phyloP scores from a whole-genome alignment of 2,113 vertebrate genomes.

The Bubo blakistoni region DNA sequence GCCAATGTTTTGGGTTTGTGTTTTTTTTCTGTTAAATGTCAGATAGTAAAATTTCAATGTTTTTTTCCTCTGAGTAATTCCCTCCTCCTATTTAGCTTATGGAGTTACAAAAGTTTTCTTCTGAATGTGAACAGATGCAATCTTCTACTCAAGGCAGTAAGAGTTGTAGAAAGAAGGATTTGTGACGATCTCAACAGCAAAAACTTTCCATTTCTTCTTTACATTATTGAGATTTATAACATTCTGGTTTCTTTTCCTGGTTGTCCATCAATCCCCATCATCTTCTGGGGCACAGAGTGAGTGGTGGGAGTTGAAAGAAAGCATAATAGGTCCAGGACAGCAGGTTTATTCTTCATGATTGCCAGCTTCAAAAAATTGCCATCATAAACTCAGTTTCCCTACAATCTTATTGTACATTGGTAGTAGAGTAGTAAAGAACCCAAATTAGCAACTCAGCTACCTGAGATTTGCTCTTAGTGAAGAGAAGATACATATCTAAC shows the following conservation, averaged over 20 bases:
- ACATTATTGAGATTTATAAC: neutral
- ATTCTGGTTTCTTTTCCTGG: neutral
- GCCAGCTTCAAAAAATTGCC: neutral
- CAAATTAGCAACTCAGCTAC: neutral
- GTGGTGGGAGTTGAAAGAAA: neutral
- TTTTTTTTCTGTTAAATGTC: neutral
- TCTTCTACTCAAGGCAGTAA: neutral
- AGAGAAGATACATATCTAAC: neutral
- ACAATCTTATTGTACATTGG: neutral
- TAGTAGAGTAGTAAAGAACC: neutral
- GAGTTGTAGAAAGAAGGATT: neutral
- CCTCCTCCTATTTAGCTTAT: neutral
- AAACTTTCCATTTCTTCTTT: neutral
- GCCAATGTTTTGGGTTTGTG: neutral
- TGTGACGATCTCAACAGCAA: neutral
- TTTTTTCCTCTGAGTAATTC: neutral
- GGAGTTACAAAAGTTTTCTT: neutral
- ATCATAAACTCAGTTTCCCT: neutral
- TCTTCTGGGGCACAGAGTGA: neutral
- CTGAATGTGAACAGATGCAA: neutral
- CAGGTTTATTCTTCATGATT: neutral
- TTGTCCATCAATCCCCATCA: neutral
- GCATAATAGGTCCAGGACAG: neutral
- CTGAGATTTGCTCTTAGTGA: neutral
- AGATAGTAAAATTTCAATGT: neutral